A percentile compares a stretch with the other conserved stretches of the same genome.
Conservation (phyloP, 2,888 invertebrate species). For the Tenthredo mesomela region DNA sequence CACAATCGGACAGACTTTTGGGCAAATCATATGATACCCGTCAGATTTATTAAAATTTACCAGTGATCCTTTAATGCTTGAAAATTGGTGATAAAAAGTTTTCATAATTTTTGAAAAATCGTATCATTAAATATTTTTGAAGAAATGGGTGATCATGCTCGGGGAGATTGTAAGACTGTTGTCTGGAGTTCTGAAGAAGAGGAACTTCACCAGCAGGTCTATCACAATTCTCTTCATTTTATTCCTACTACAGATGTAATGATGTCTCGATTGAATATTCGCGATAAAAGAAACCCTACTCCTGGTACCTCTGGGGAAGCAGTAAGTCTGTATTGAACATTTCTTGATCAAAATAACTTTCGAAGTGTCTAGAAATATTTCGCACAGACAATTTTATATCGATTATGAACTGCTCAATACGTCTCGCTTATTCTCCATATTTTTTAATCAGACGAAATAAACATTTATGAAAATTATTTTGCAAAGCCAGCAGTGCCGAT, state of each 20-base stretch:
- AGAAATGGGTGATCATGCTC: conserved; percentile 65
- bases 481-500: conserved; percentile 59
- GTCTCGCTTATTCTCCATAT: neutral
- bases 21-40: conserved; percentile 51
- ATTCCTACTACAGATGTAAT: conserved; percentile 55
- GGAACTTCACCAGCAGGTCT: conserved; percentile 61
- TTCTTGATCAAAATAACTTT: neutral
- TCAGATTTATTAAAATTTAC: conserved; percentile 57
- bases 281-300: conserved; percentile 57
- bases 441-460: neutral
- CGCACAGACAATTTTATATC: neutral
- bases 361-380: neutral
- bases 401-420: neutral
- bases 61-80: conserved; percentile 53
- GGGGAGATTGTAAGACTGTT: conserved; percentile 64
- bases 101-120: conserved; percentile 38
- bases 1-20: conserved; percentile 49
- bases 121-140: neutral
- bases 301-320: conserved; percentile 60
- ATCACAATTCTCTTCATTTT: conserved; percentile 57
- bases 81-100: conserved; percentile 48
- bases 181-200: conserved; percentile 67
- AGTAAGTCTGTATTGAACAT: conserved; percentile 60
- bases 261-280: conserved; percentile 59
- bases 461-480: conserved; percentile 44